phyloP scores from a whole-genome alignment of 2,113 vertebrate genomes.

The Caloenas nicobarica region DNA sequence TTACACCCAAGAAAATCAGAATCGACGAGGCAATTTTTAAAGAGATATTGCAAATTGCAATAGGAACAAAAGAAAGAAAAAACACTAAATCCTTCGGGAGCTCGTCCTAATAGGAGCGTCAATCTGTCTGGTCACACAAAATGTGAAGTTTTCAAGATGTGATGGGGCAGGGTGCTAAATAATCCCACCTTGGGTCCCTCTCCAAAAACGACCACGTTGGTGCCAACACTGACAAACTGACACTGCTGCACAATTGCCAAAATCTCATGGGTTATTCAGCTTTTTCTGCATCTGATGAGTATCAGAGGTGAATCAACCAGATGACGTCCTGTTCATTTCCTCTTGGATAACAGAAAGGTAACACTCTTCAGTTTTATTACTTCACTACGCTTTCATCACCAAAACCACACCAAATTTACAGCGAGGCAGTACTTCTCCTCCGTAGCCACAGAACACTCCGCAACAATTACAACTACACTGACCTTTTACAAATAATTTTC shows the following conservation, averaged over 20 bases:
- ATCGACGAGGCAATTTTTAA: background rate
- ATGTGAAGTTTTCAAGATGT: background rate
- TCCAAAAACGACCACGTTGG: background rate
- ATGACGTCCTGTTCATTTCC: background rate
- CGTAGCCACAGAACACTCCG: background rate
- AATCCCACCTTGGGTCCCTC: background rate
- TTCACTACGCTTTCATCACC: background rate
- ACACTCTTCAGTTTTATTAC: background rate
- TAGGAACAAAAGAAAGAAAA: background rate
- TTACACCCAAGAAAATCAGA: background rate
- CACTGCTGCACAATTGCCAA: background rate
- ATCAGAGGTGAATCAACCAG: background rate
- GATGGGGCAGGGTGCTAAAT: background rate
- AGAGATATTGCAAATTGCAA: background rate
- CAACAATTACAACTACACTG: rapidly evolving
- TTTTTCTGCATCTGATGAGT: background rate
- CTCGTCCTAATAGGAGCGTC: background rate
- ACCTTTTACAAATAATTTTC: background rate
- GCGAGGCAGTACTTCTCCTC: background rate
- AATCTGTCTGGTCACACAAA: background rate
- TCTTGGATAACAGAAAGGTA: background rate
- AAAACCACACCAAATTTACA: background rate
- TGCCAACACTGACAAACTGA: too few species aligned
- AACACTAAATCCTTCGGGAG: background rate
- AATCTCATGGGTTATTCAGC: background rate